phyloP scores from a whole-genome alignment of 2,797 vertebrate species.

The Pangasius djambal region DNA sequence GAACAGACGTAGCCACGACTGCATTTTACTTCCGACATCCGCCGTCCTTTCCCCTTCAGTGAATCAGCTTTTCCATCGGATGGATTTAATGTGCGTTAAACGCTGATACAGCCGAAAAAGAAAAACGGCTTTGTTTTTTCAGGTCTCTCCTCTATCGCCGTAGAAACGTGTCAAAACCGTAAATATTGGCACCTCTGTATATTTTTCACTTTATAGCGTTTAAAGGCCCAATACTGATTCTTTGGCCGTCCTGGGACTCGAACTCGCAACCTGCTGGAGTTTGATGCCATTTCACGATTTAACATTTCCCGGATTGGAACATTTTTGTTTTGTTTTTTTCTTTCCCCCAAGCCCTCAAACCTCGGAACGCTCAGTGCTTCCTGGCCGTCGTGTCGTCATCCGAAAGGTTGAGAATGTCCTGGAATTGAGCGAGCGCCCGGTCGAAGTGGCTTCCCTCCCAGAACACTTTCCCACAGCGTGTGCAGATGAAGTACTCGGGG shows the following conservation, averaged over 20 bases:
- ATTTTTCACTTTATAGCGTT: not conserved
- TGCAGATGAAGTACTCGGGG: constrained; percentile 79
- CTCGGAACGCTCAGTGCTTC: not conserved
- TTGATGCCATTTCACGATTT: not conserved
- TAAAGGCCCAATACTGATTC: not conserved
- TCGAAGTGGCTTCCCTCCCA: constrained; percentile 89
- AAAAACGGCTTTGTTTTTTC: not conserved
- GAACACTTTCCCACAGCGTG: constrained; percentile 86
- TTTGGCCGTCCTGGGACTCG: not conserved
- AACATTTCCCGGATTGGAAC: not conserved
- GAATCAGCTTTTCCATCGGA: not conserved
- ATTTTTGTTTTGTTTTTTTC: not conserved
- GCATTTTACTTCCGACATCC: not conserved
- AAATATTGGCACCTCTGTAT: not conserved
- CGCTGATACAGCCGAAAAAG: not conserved
- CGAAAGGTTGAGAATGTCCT: constrained; percentile 69
- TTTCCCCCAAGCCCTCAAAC: not conserved
- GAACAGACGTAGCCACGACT: not conserved
- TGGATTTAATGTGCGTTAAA: not conserved
- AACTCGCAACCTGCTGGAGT: not conserved
- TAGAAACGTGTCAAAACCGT: not conserved
- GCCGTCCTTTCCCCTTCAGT: not conserved
- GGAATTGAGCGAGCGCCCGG: constrained; percentile 76
- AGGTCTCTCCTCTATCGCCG: not conserved
- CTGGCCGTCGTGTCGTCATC: not conserved